A percentile compares a stretch with the other conserved stretches of the same genome.
These are phyloP conservation scores for Ptychobarbus kaznakovi DNA, from an alignment of 2,797 vertebrate genomes.

Conservation along the genomic window DNA sequence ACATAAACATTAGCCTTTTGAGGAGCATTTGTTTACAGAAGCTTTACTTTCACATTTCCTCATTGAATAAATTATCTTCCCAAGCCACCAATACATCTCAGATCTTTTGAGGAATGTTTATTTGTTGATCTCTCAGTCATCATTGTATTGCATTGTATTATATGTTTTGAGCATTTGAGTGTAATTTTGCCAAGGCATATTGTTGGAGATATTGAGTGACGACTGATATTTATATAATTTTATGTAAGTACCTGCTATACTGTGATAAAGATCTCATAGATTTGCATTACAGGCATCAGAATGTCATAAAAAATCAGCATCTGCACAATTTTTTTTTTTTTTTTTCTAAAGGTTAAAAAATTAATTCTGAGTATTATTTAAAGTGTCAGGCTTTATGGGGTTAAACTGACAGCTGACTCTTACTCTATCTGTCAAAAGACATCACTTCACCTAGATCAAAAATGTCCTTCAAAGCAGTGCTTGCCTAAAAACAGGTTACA, in stretches of 20 bases:
- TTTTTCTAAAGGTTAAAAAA: not conserved
- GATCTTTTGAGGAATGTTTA: not conserved
- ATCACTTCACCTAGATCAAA: not conserved
- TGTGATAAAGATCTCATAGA: not conserved
- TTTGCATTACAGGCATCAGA: not conserved
- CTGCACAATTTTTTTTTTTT: not conserved
- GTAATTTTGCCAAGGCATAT: not conserved
- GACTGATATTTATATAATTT: not conserved
- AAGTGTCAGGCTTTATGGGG: not conserved
- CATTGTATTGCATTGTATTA: not conserved
- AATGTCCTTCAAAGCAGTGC: not conserved
- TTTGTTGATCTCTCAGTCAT: not conserved
- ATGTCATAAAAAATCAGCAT: not conserved
- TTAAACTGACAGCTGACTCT: not conserved
- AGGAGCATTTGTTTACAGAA: not conserved
- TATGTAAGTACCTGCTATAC: no score
- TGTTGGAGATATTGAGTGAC: not conserved
- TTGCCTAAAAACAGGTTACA: not conserved
- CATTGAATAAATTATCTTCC: no score
- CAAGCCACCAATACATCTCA: no score
- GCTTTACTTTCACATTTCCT: no score
- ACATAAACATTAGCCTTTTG: not conserved
- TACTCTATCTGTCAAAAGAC: not conserved
- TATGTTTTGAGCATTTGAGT: not conserved
- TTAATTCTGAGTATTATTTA: not conserved